Percentiles rank a stretch among this genome's conserved stretches.
phyloP scores from a whole-genome alignment of 1,140 invertebrate genomes.

The Bombus polaris region DNA sequence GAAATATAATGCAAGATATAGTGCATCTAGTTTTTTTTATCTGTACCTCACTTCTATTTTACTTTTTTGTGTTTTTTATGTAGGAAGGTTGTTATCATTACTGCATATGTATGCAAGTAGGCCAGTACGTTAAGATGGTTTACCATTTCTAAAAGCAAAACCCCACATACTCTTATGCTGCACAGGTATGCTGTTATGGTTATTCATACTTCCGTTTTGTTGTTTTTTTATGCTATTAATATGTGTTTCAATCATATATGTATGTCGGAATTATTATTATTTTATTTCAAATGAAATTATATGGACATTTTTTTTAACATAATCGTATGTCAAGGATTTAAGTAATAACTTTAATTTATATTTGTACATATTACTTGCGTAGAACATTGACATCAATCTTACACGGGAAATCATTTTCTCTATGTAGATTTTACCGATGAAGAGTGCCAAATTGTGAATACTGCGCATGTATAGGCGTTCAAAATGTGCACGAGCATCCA shows the following conservation, averaged over 20 bases:
- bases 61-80: neutral
- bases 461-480: neutral
- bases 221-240: neutral
- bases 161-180: neutral
- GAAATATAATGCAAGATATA: neutral
- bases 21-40: neutral
- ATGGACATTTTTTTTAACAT: neutral
- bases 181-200: neutral
- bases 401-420: slow-evolving; percentile 3
- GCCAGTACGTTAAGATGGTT: neutral
- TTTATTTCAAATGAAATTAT: neutral
- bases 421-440: slow-evolving; percentile 11
- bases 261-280: neutral
- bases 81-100: neutral
- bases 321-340: neutral
- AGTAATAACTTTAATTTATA: neutral
- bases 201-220: neutral
- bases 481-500: neutral
- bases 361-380: neutral
- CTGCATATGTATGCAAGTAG: neutral
- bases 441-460: slow-evolving; percentile 19
- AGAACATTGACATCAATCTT: slow-evolving; percentile 34
- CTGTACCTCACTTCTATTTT: neutral
- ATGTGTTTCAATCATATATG: neutral
- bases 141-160: slow-evolving; percentile 1